A percentile compares a stretch with the other conserved stretches of the same genome.
Evolutionary conservation across 2,888 invertebrate species (phyloP).

Genomic region (Dolomedes plantarius): DNA sequence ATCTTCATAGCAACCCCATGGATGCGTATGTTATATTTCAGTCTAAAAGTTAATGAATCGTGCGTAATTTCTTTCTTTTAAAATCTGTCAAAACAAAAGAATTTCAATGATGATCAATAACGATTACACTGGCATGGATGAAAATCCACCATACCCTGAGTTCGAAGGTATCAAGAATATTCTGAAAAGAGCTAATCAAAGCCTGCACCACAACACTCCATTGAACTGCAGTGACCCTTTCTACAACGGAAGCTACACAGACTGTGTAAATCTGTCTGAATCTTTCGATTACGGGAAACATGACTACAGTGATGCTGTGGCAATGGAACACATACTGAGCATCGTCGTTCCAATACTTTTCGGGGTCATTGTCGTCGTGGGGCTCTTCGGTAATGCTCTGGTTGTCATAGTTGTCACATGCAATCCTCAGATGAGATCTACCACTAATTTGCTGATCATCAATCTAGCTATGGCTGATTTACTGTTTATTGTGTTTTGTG

Average conservation of each 20-base stretch:
- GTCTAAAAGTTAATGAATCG: too few species aligned
- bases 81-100: too few species aligned
- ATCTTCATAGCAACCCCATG: too few species aligned
- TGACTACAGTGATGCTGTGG: slow-evolving; percentile 58
- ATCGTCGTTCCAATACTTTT: slow-evolving; percentile 86
- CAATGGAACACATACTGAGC: slow-evolving; percentile 65
- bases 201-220: neutral
- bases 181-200: slow-evolving; percentile 9
- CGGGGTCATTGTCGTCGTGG: slow-evolving; percentile 89
- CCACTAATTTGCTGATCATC: slow-evolving; percentile 93
- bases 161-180: slow-evolving; percentile 20
- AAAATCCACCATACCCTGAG: slow-evolving; percentile 1
- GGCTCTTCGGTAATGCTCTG: slow-evolving; percentile 90
- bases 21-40: too few species aligned
- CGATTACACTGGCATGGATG: slow-evolving; percentile 40
- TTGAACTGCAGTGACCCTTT: slow-evolving; percentile 28
- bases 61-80: too few species aligned
- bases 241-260: neutral
- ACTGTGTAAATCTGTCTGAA: slow-evolving; percentile 36
- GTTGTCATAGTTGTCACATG: slow-evolving; percentile 92
- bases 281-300: slow-evolving; percentile 46
- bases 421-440: slow-evolving; percentile 93
- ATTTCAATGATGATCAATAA: slow-evolving; percentile 8
- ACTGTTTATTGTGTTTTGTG: slow-evolving; percentile 93
- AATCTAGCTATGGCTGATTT: slow-evolving; percentile 93